These are phyloP conservation scores for Sycophila texana DNA, from an alignment of 2,888 invertebrate species.

Conservation along the genomic window DNA sequence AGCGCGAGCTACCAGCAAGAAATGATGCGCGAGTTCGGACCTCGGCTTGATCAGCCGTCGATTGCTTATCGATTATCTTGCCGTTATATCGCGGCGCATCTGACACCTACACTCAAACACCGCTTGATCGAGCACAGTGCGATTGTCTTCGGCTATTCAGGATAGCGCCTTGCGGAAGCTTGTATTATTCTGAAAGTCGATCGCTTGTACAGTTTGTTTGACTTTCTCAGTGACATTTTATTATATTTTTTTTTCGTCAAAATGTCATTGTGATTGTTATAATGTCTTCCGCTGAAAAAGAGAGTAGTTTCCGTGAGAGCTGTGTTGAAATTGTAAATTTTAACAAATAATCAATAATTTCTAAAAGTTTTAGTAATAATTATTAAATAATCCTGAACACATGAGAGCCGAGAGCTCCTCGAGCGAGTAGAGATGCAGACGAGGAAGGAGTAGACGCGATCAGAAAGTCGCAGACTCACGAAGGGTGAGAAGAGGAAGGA, in stretches of 20 bases:
- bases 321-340: no score
- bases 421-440: background rate
- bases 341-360: no score
- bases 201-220: no score
- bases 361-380: no score
- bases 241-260: no score
- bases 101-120: conserved; percentile 25
- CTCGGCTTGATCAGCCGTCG: conserved; percentile 18
- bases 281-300: no score
- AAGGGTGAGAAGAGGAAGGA: conserved; percentile 44
- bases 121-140: conserved; percentile 8
- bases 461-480: conserved; percentile 27
- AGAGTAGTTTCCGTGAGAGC: no score
- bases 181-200: no score
- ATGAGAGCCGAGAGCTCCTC: background rate
- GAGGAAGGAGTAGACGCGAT: conserved; percentile 6
- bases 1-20: background rate
- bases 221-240: background rate
- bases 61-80: conserved; percentile 16
- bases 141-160: background rate
- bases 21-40: conserved; percentile 4
- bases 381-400: background rate
- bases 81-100: conserved; percentile 11
- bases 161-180: no score
- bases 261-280: no score